Evolutionary conservation across 2,113 vertebrate genomes (phyloP), one percentile per base, ranked within the genome.

Genomic region (Thamnaconus septentrionalis): DNA sequence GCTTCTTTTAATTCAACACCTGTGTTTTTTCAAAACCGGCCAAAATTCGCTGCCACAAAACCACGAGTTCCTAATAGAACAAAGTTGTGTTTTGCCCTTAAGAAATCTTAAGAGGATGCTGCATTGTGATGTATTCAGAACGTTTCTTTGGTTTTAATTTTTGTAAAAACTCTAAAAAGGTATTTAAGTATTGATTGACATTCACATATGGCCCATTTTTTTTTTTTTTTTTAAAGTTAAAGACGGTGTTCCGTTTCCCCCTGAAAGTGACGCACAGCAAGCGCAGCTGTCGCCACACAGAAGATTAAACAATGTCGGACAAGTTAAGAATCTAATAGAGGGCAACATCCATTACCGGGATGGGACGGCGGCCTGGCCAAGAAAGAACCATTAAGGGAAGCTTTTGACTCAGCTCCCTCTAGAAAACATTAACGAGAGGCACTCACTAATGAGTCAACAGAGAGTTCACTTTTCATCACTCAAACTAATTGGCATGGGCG

Each of bases 401-500:
- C 69, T 63, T 31, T 68, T 75, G 72, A 76, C 72, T 83, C 79
- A 73, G 86, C 83, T 88, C 77, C 73, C 66, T 56, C 61, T 61
- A 78, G 78, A 72, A 84, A 79, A 79, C 76, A 66, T 76, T 84
- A 81, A 81, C 56, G 53, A 78, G 76, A 70, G 62, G 71, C 71
- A 40, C 81, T 73, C 69, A 61, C 66, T 85, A 85, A 85, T 88
- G 82, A 83, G 76, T 89, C 85, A 88, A 85, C 71, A 76, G 73
- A 72, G 55, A 79, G 60, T 61, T 80, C 79, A 72, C 68, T 81
- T 78, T 84, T 87, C 84, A 87, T 89, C 85, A 81, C 85, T 90
- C 87, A 83, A 71, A 69, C 80, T 88, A 90, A 87, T 89, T 88
- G 86, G 81, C 75, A 79, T 80, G 79, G 82, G 75, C 76, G 77